phyloP scores from a whole-genome alignment of 2,797 vertebrate species.

The Novumbra hubbsi region DNA sequence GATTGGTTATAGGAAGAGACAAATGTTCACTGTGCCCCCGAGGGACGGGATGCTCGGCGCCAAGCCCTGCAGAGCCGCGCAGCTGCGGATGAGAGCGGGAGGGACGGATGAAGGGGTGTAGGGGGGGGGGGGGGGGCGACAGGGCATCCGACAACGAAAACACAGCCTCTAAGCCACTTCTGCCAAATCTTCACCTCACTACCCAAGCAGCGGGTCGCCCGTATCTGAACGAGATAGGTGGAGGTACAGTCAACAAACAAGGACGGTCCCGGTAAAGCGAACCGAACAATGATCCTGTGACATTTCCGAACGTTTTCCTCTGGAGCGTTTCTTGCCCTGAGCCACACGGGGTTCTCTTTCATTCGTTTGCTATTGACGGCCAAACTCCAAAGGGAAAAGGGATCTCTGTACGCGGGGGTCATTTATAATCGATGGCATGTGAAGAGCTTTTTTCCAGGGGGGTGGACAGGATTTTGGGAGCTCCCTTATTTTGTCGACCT shows the following conservation, averaged over 20 bases:
- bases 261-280: neutral
- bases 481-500: conserved; percentile 23
- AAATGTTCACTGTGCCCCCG: conserved; percentile 39
- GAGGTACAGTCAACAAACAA: neutral
- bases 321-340: neutral
- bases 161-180: conserved; percentile 45
- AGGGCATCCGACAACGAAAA: conserved; percentile 32
- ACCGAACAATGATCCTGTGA: neutral
- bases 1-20: conserved; percentile 50
- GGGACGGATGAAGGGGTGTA: conserved; percentile 2
- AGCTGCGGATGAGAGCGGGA: conserved; percentile 40
- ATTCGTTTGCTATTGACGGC: conserved; percentile 40
- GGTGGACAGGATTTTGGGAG: conserved; percentile 36
- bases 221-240: neutral
- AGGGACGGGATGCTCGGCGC: conserved; percentile 30
- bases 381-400: conserved; percentile 48
- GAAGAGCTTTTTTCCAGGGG: conserved; percentile 57
- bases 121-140: conserved; percentile 6
- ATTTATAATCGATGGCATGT: conserved; percentile 69
- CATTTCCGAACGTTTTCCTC: neutral
- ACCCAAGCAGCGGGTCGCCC: neutral
- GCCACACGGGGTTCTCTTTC: conserved; percentile 39
- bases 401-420: conserved; percentile 56
- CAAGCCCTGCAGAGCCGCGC: conserved; percentile 39
- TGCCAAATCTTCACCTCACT: neutral